Evolutionary conservation across 2,888 invertebrate species (phyloP), one percentile per base, ranked within the genome.

Genomic region (Megalurothrips usitatus): DNA sequence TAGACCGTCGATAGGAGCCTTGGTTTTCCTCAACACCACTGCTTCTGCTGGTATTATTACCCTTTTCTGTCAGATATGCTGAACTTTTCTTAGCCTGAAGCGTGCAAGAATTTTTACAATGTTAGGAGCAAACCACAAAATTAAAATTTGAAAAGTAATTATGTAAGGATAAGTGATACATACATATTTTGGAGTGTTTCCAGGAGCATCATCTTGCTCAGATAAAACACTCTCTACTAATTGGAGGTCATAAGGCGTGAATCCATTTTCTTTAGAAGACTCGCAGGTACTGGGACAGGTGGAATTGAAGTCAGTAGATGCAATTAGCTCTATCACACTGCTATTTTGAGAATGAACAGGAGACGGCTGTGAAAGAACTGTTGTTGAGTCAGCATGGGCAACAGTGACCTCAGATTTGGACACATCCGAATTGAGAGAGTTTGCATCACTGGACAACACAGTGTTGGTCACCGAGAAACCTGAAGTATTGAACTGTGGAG

Each of bases 21-120:
- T 75, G 68, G 1, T 75, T 75, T 12, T 23, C 23, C 26, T 9
- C 26, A 26, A 12, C 68, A 75, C 10, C 23, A 12, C 9, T 75
- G 1, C 12, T 26, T 26, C 23, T 23, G 26, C 68, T 75, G 68
- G 68, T 75, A 26, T 75, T 75, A 12, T 12, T 75, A 26, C 68
- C 68, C 68, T 75, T 75, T 75, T 75, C 68, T 23, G 68, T 75
- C 68, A 75, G 23, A 75, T 26, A 75, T 10, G 68, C 26, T 75
- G 12, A 8, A 10, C 12, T 75, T 26, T 75, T 75, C 26, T 75
- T 75, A 1, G 26, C 26, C 68, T 75, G 68, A 8, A 23, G 26
- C 11, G 6, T 6, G 6, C 34, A 43, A 43, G 34, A 6, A 43
- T 43, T 43, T 43, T 6, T 43, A 43, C 6, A 58, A 14, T 58